Evolutionary conservation across 2,888 invertebrate species (phyloP).

Genomic region (Cyrtodaria siliqua): DNA sequence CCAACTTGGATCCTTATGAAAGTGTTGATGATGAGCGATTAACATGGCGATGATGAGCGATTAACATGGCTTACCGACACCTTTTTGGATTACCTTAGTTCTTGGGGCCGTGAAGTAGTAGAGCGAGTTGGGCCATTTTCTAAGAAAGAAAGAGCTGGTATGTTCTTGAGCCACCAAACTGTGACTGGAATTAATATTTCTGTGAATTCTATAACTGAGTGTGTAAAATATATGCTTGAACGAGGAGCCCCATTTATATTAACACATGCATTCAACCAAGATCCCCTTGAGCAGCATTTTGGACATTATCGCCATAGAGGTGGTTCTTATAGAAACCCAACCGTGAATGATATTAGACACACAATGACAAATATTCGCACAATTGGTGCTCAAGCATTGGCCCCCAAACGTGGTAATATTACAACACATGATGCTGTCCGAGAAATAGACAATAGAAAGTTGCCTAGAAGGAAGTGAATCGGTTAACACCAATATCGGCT

Average conservation of each 20-base stretch:
- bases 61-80: constrained; percentile 15
- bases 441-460: too few relatives aligned
- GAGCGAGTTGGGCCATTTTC: too few relatives aligned
- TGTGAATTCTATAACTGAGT: constrained; percentile 38
- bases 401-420: constrained; percentile 26
- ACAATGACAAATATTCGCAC: constrained; percentile 37
- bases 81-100: constrained; percentile 27
- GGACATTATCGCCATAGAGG: constrained; percentile 42
- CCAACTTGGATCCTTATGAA: background rate
- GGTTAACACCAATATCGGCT: too few relatives aligned
- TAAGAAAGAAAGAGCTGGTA: constrained; percentile 1
- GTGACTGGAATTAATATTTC: constrained; percentile 43
- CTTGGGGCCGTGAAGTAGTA: too few relatives aligned
- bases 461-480: too few relatives aligned
- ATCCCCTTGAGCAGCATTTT: constrained; percentile 58
- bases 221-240: constrained; percentile 32
- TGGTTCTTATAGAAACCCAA: constrained; percentile 40
- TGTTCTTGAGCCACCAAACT: constrained; percentile 44
- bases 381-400: constrained; percentile 33
- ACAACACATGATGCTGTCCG: too few relatives aligned
- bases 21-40: constrained; percentile 15
- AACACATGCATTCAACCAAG: constrained; percentile 54
- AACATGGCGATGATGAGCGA: too few relatives aligned
- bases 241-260: constrained; percentile 41
- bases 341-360: constrained; percentile 39